Conservation (phyloP, 2,888 invertebrate genomes). For the Watsonalla cultraria region DNA sequence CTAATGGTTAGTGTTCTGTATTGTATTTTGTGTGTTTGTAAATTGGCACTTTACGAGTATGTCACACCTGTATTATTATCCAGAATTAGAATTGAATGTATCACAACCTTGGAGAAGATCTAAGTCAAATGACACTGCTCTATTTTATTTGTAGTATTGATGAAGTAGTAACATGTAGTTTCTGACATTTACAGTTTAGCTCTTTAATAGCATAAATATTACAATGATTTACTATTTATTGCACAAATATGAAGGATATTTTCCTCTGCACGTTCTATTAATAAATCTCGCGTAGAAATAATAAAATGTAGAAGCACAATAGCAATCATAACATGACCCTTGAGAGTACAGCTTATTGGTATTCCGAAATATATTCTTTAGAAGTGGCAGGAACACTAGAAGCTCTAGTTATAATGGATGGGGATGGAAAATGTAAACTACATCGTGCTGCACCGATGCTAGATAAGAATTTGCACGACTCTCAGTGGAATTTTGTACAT, state of each 20-base stretch:
- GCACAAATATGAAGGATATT: slow-evolving; percentile 12
- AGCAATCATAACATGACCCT: slow-evolving; percentile 9
- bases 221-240: too few relatives aligned
- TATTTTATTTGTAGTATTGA: too few relatives aligned
- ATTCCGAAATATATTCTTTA: neutral
- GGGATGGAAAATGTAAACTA: slow-evolving; percentile 43
- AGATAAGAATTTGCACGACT: slow-evolving; percentile 67
- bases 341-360: neutral
- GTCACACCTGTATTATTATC: too few relatives aligned
- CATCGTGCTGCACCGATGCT: slow-evolving; percentile 55
- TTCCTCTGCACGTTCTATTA: slow-evolving; percentile 18
- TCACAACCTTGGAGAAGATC: too few relatives aligned
- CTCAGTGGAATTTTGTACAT: slow-evolving; percentile 19
- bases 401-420: slow-evolving; percentile 11
- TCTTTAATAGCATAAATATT: too few relatives aligned
- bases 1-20: too few relatives aligned
- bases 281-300: slow-evolving; percentile 25
- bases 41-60: too few relatives aligned
- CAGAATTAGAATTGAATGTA: too few relatives aligned
- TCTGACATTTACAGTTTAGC: too few relatives aligned
- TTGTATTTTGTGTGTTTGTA: too few relatives aligned
- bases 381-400: neutral
- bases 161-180: too few relatives aligned
- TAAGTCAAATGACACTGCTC: too few relatives aligned
- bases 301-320: slow-evolving; percentile 6